phyloP scores from a whole-genome alignment of 2,113 vertebrate genomes.

The Esox niger region DNA sequence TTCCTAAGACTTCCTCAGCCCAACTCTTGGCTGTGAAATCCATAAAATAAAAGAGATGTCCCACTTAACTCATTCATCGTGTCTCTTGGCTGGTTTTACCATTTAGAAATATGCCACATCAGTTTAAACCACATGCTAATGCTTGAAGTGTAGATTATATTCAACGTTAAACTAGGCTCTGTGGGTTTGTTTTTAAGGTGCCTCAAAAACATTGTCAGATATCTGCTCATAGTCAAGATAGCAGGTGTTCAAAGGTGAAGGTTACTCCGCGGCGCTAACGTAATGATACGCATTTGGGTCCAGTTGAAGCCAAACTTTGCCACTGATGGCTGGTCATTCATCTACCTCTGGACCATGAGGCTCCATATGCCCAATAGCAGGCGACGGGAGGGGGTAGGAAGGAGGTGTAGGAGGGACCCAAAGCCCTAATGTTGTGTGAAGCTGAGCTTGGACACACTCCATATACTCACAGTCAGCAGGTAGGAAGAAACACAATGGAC shows the following conservation, averaged over 20 bases:
- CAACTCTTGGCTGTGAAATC: constrained; percentile 10
- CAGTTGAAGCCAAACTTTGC: too few species aligned
- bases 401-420: neutral
- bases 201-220: too few species aligned
- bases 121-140: constrained; percentile 26
- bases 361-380: too few species aligned
- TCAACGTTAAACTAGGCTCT: neutral
- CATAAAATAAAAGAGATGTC: constrained; percentile 37
- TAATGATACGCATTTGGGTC: too few species aligned
- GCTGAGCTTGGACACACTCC: constrained; percentile 36
- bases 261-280: too few species aligned
- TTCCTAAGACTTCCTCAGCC: constrained; percentile 20
- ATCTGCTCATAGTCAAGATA: too few species aligned
- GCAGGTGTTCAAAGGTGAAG: too few species aligned
- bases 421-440: constrained; percentile 35
- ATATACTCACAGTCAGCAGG: constrained; percentile 30
- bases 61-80: constrained; percentile 40
- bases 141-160: too few species aligned
- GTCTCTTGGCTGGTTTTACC: constrained; percentile 11
- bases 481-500: neutral
- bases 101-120: constrained; percentile 24
- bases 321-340: too few species aligned
- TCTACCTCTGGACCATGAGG: too few species aligned
- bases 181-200: neutral
- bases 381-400: too few species aligned